Conservation (phyloP, 1,140 invertebrate genomes). For the Drosophila rufa region DNA sequence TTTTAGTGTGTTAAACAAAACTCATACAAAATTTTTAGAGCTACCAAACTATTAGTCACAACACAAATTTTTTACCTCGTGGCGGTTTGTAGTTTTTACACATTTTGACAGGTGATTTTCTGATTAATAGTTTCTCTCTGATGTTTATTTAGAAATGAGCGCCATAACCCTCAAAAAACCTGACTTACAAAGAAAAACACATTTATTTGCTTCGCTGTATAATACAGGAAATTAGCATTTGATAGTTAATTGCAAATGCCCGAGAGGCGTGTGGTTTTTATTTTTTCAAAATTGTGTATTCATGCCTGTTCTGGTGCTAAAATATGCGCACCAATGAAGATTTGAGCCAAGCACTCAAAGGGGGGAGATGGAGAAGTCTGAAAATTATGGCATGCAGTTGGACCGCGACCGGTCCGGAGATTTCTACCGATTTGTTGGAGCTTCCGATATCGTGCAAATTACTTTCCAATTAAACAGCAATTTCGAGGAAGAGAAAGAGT, state of each 20-base stretch:
- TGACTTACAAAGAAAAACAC: conserved; percentile 36
- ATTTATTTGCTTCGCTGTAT: conserved; percentile 45
- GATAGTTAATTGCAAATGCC: conserved; percentile 51
- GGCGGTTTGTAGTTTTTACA: conserved; percentile 25
- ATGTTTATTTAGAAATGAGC: conserved; percentile 44
- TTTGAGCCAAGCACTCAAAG: conserved; percentile 33
- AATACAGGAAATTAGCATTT: conserved; percentile 61
- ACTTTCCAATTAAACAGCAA: conserved; percentile 66
- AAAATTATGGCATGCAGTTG: conserved; percentile 39
- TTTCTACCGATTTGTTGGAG: conserved; percentile 21
- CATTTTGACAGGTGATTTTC: conserved; percentile 51
- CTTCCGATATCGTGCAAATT: conserved; percentile 46
- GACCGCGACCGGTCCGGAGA: conserved; percentile 24
- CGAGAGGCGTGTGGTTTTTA: conserved; percentile 12
- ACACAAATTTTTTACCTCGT: conserved; percentile 30
- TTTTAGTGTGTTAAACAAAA: not conserved
- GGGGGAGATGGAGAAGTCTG: conserved; percentile 5
- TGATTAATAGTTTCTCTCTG: conserved; percentile 38
- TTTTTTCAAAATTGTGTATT: conserved; percentile 7
- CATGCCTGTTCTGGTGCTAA: conserved; percentile 32
- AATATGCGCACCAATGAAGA: conserved; percentile 52
- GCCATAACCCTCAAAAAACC: conserved; percentile 43
- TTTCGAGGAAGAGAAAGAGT: conserved; percentile 49
- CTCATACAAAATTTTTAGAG: not conserved
- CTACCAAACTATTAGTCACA: conserved; percentile 25